Percentiles rank a stretch among this genome's conserved stretches.
Evolutionary conservation across 2,113 vertebrate genomes (phyloP).

Genomic region (Phalacrocorax brasilianus): DNA sequence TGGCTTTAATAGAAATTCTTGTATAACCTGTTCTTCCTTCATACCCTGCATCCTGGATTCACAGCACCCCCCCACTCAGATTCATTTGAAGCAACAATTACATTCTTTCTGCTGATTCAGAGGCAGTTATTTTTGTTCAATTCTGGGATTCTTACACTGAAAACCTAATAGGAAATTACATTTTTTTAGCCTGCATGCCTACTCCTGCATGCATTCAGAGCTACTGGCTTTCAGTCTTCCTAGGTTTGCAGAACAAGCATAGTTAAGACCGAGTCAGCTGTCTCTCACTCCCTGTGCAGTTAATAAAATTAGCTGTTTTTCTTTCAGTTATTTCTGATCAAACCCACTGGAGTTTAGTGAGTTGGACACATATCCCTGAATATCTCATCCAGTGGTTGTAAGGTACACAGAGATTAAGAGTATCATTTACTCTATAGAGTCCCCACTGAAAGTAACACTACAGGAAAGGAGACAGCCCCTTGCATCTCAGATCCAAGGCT

Average conservation of each 20-base stretch:
- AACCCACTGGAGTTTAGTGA: not conserved
- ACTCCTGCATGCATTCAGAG: not conserved
- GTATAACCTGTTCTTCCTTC: not conserved
- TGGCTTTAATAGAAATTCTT: not conserved
- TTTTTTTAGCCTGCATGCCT: not conserved
- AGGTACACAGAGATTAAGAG: not conserved
- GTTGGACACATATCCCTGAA: not conserved
- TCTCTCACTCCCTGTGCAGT: not conserved
- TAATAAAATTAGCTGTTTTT: not conserved
- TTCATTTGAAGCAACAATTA: not conserved
- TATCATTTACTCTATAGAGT: not conserved
- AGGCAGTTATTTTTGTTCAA: not conserved
- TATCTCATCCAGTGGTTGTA: not conserved
- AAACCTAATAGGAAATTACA: not conserved
- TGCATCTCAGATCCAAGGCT: not conserved
- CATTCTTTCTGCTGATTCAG: slow-evolving; percentile 16
- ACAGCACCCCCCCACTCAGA: not conserved
- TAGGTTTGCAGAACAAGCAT: not conserved
- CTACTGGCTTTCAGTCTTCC: not conserved
- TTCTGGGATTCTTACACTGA: not conserved
- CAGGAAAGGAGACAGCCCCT: not conserved
- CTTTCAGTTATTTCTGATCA: not conserved
- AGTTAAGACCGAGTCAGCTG: not conserved
- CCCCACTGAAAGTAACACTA: not conserved
- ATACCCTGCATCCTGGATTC: not conserved